Base-by-base conservation (phyloP, 2,113 vertebrate species). In the Microtus richardsoni region DNA sequence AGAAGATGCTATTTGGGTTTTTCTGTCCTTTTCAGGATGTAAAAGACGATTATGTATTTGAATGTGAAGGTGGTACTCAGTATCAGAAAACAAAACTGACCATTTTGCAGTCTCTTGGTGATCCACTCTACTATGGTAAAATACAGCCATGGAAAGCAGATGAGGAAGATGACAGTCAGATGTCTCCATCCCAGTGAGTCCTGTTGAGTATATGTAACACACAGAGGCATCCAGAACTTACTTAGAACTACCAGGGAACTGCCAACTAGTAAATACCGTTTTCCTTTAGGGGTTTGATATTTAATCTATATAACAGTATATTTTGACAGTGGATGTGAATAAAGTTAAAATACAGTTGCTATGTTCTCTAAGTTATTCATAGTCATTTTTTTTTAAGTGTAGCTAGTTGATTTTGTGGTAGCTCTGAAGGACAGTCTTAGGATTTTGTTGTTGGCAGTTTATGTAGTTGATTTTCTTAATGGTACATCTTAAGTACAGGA, bases 121-220 rank as follows among this genome's bases (percentile, higher is more conserved):
- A 99, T 98, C 99, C 99, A 1, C 98, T 99, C 95, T 99, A 99
- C 87, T 99, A 99, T 73, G 99, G 99, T 95, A 99, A 99, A 98
- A 99, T 99, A 97, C 99, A 99, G 97, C 99, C 99, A 75, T 98
- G 99, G 97, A 99, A 99, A 95, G 99, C 99, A 70, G 99, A 99
- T 78, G 99, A 99, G 80, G 99, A 98, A 91, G 98, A 96, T 88
- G 99, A 99, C 89, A 98, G 96, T 85, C 98, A 99, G 4, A 97
- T 99, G 97, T 99, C 99, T 97, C 99, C 99, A 89, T 99, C 99
- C 58, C 99, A 99, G 99, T 99, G 98, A 99, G 99, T 97, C 96
- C 39, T 88, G 13, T 71, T 93, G 19, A 21, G 1, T 77, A 44
- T 26, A 33, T 68, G 1, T 86, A 96, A 92, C 60, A 88, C 92